These are phyloP conservation scores for Hemibagrus wyckioides DNA, from an alignment of 2,113 vertebrate species.

Conservation along the genomic window DNA sequence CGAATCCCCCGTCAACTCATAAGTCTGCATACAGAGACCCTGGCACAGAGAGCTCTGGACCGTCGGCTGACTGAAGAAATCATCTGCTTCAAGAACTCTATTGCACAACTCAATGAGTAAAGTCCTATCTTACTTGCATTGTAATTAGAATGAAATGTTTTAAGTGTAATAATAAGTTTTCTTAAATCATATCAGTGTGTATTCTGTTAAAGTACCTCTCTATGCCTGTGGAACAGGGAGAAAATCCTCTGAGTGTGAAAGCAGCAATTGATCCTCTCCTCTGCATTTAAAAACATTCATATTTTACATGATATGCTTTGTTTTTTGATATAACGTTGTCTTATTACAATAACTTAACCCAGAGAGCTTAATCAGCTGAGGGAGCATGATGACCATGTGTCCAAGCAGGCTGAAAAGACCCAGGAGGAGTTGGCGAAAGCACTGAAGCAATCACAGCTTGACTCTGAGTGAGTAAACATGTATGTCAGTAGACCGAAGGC, in stretches of 20 bases:
- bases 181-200: neutral
- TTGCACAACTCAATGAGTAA: constrained; percentile 78
- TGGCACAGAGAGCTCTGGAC: constrained; percentile 79
- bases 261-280: neutral
- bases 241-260: neutral
- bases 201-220: neutral
- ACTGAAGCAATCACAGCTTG: constrained; percentile 72
- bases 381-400: constrained; percentile 74
- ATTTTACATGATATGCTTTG: neutral
- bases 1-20: constrained; percentile 77
- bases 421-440: constrained; percentile 73
- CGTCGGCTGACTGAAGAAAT: constrained; percentile 80
- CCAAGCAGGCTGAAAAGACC: constrained; percentile 70
- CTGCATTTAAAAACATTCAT: neutral
- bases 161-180: neutral
- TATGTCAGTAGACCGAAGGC: neutral
- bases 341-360: constrained; percentile 5
- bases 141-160: neutral
- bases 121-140: constrained; percentile 4
- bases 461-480: constrained; percentile 74
- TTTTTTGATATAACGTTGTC: neutral
- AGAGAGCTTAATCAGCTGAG: constrained; percentile 78
- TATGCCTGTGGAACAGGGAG: neutral
- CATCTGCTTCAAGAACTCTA: constrained; percentile 75
- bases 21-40: constrained; percentile 78